Evolutionary conservation across 2,888 invertebrate genomes (phyloP).

Genomic region (Lacanobia oleracea): DNA sequence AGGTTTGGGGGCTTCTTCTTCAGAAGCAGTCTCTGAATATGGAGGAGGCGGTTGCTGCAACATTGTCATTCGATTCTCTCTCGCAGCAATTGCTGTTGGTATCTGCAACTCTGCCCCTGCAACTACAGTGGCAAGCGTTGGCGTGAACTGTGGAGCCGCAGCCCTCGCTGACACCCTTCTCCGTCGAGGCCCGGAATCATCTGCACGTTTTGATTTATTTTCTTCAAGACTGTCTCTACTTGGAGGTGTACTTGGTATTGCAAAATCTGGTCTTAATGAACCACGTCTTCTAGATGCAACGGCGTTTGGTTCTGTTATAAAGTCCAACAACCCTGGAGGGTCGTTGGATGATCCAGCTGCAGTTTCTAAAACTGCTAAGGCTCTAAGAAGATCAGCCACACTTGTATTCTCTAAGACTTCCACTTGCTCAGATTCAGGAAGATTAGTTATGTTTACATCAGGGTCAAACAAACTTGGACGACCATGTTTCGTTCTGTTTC

Average conservation of each 20-base stretch:
- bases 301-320: constrained; percentile 72
- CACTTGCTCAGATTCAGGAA: constrained; percentile 87
- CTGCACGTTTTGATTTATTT: constrained; percentile 57
- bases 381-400: constrained; percentile 95
- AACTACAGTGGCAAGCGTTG: constrained; percentile 86
- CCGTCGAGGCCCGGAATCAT: constrained; percentile 77
- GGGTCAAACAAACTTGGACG: constrained; percentile 87
- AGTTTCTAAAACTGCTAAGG: constrained; percentile 92
- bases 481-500: constrained; percentile 83
- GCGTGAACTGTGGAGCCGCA: constrained; percentile 85
- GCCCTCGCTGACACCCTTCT: constrained; percentile 86
- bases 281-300: constrained; percentile 78
- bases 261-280: constrained; percentile 82
- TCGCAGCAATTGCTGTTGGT: constrained; percentile 82
- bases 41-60: constrained; percentile 87
- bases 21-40: constrained; percentile 78
- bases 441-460: constrained; percentile 81
- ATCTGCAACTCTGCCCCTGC: constrained; percentile 86
- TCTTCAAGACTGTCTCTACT: constrained; percentile 77
- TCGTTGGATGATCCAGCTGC: constrained; percentile 71
- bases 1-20: constrained; percentile 77
- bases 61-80: constrained; percentile 87
- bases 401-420: constrained; percentile 95
- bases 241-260: constrained; percentile 71
- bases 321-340: constrained; percentile 76